phyloP scores from a whole-genome alignment of 2,888 invertebrate genomes.

The Tuberolachnus salignus region DNA sequence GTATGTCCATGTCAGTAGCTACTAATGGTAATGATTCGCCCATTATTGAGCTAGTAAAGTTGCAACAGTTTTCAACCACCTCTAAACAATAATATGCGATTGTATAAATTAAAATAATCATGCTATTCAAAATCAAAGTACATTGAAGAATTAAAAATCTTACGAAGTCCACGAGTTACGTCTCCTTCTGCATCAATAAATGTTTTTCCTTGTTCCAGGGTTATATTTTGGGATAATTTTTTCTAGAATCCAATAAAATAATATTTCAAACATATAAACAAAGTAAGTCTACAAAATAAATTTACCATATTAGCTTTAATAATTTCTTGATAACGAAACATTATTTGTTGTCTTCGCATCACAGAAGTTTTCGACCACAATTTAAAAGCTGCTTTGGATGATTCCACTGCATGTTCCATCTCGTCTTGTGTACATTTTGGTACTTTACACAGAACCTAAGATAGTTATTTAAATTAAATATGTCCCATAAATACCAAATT shows the following conservation, averaged over 20 bases:
- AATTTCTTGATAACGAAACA: conserved; percentile 80
- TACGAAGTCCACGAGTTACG: conserved; percentile 94
- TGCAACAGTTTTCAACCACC: conserved; percentile 96
- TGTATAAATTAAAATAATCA: neutral
- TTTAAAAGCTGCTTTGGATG: conserved; percentile 76
- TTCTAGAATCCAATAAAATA: conserved; percentile 63
- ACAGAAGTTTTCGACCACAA: conserved; percentile 92
- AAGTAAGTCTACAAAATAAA: neutral
- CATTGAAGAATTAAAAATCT: conserved; percentile 64
- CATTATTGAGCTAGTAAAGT: conserved; percentile 87
- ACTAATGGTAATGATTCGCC: conserved; percentile 86
- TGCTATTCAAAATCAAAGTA: neutral
- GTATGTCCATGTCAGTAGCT: conserved; percentile 96
- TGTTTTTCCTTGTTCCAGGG: conserved; percentile 96
- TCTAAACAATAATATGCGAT: conserved; percentile 66
- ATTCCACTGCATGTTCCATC: conserved; percentile 86
- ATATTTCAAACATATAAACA: neutral
- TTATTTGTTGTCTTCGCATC: conserved; percentile 88
- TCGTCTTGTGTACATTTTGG: conserved; percentile 88
- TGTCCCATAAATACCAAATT: neutral
- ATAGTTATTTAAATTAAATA: neutral
- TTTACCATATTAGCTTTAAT: conserved; percentile 81
- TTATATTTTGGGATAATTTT: conserved; percentile 88
- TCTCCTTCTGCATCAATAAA: conserved; percentile 97
- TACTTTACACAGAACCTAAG: conserved; percentile 71